Evolutionary conservation across 2,113 vertebrate genomes (phyloP).

Genomic region (Anguilla japonica): DNA sequence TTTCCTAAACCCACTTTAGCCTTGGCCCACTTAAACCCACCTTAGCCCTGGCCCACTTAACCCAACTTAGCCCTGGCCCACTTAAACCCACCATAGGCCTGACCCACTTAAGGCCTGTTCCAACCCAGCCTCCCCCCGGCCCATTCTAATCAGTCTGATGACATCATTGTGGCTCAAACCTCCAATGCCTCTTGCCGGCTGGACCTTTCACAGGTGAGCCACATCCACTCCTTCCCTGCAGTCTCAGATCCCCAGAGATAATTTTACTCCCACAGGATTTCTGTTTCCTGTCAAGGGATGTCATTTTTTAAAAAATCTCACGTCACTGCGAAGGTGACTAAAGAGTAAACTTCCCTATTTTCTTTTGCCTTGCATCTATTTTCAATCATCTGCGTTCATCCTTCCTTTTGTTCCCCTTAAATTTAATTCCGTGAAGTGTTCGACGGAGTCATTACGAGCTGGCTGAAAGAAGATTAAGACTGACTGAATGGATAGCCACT

Average conservation of each 20-base stretch:
- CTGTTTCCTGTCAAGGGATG: neutral
- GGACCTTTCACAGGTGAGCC: neutral
- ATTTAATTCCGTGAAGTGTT: neutral
- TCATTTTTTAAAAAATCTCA: neutral
- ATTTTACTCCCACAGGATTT: neutral
- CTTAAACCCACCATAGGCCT: no score
- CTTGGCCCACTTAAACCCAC: no score
- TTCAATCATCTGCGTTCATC: neutral
- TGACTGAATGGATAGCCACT: neutral
- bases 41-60: no score
- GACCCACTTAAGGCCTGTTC: no score
- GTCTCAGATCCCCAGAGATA: neutral
- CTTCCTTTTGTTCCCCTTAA: neutral
- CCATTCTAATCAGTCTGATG: no score
- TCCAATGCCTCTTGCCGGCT: neutral
- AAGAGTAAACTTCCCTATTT: neutral
- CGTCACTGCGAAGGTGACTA: neutral
- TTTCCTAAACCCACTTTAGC: no score
- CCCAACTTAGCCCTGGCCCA: no score
- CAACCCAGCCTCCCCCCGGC: no score
- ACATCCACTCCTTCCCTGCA: neutral
- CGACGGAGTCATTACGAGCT: neutral
- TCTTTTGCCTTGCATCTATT: neutral
- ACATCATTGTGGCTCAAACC: neutral
- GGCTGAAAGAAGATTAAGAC: neutral